These are phyloP conservation scores for Thripadectes ignobilis DNA, from an alignment of 2,797 vertebrate species.

Conservation along the genomic window DNA sequence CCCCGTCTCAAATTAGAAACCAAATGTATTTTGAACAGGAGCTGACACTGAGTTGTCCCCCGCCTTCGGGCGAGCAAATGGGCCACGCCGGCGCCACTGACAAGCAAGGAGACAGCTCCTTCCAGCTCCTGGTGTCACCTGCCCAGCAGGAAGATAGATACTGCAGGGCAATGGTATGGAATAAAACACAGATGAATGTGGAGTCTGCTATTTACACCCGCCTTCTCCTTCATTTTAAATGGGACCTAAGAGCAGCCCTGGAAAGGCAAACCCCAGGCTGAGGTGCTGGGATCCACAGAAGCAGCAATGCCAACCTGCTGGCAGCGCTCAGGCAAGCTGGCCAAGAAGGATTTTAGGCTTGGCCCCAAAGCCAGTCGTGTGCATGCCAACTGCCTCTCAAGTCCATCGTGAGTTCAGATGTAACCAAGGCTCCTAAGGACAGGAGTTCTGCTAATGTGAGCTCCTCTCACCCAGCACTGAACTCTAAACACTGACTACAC, in stretches of 20 bases:
- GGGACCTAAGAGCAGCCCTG: neutral
- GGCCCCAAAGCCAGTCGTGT: neutral
- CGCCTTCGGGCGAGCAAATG: neutral
- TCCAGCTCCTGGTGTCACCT: slow-evolving; percentile 6
- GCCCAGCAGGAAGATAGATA: neutral
- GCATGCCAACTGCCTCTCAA: neutral
- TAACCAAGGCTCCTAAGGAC: slow-evolving; percentile 24
- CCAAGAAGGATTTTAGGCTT: neutral
- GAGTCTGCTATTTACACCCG: neutral
- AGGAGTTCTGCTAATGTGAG: neutral
- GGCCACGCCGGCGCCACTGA: neutral
- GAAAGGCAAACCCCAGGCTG: neutral
- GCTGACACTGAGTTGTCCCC: neutral
- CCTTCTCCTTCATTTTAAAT: neutral
- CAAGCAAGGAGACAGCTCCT: neutral
- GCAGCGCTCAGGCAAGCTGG: neutral
- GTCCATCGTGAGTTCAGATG: neutral
- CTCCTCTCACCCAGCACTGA: neutral
- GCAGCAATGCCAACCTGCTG: rapidly evolving
- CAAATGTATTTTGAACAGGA: slow-evolving; percentile 29
- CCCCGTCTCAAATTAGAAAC: slow-evolving; percentile 44
- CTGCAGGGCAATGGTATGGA: neutral
- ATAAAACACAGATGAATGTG: neutral
- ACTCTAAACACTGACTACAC: rapidly evolving
- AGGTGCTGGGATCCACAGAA: neutral